Evolutionary conservation across 2,797 vertebrate genomes (phyloP).

Genomic region (Gobionotothen gibberifrons): DNA sequence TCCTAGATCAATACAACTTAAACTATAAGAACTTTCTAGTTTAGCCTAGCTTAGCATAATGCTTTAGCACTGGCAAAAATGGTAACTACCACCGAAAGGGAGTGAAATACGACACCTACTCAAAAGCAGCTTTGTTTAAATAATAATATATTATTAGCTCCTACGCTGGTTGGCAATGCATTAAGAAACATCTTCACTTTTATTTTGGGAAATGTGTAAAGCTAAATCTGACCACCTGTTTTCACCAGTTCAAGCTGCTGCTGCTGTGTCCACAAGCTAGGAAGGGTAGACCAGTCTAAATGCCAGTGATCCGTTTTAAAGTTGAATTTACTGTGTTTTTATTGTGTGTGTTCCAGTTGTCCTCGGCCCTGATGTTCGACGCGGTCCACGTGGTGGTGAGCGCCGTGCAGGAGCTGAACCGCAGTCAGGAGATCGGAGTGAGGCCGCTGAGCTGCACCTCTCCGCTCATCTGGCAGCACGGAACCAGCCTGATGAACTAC

Average conservation of each 20-base stretch:
- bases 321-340: not conserved
- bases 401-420: constrained; percentile 91
- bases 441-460: constrained; percentile 92
- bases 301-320: too few relatives aligned
- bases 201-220: too few relatives aligned
- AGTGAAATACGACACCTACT: too few relatives aligned
- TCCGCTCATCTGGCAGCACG: constrained; percentile 94
- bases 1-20: not conserved
- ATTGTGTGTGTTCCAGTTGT: constrained; percentile 70
- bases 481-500: constrained; percentile 97
- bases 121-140: too few relatives aligned
- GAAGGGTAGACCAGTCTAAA: too few relatives aligned
- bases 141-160: too few relatives aligned
- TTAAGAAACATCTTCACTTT: too few relatives aligned
- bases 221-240: too few relatives aligned
- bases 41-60: not conserved
- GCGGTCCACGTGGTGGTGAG: constrained; percentile 92
- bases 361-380: constrained; percentile 91
- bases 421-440: constrained; percentile 93
- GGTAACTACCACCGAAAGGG: too few relatives aligned
- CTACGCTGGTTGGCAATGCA: too few relatives aligned
- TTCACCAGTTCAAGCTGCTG: not conserved
- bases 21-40: not conserved
- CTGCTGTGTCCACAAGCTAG: not conserved
- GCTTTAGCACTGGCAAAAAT: too few relatives aligned